Evolutionary conservation across 2,888 invertebrate genomes (phyloP), one percentile per base, ranked within the genome.

Genomic region (Anticlea derivata): DNA sequence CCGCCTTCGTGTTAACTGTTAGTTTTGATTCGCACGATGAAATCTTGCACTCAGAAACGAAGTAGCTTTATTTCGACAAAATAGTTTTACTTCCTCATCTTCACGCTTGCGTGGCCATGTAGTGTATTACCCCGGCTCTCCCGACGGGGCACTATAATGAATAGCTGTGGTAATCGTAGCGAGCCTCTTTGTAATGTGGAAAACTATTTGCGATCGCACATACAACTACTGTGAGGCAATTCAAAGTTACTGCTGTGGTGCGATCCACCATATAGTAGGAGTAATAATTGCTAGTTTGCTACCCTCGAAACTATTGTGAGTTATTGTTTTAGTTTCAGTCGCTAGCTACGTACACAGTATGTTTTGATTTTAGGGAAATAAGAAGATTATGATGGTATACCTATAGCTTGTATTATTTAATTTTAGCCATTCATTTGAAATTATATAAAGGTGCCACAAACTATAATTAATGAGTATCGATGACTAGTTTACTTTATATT

Each of bases 111-210:
- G 30, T 44, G 48, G 17, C 11, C 34, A 20, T 27, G 13, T 49
- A 37, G 37, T 47, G 38, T 47, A 52, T 38, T 29, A 47, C 31
- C 37, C 37, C 27, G 13, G 8, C 10, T 41, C 29, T 34, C 52
- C 39, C 52, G 12, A 5, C 34, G 38, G 52, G 29, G 34, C 29
- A 43, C 37, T 72, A 54, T 73, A 80, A 77, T 70, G 68, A 73
- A 76, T 77, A 61, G 70, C 56, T 43, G 33, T 47, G 57, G 60
- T 70, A 66, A 71, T 71, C 55, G 65, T 58, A 58, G 61, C 61
- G 65, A 73, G 70, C 68, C 64, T 65, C 58, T 62, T 61, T 65
- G 65, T 69, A 67, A 62, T 62, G 65, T 64, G 63, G 63, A 63
- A 61, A 70, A 69, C 70, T 65, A 63, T 70, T 65, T 60, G 60